phyloP scores from a whole-genome alignment of 2,113 vertebrate species.

The Etheostoma cragini region DNA sequence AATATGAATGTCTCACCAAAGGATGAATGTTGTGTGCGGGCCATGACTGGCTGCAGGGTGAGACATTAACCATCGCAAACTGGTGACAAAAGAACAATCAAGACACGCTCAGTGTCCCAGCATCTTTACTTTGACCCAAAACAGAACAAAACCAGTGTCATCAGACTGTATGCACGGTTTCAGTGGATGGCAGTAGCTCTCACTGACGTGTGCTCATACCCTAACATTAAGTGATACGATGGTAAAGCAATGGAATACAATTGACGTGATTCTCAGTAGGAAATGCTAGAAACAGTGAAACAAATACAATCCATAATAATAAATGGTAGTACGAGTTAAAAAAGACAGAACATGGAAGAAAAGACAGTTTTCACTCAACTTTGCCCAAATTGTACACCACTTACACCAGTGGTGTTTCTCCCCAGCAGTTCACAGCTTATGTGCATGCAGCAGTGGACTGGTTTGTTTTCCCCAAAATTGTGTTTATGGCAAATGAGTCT shows the following conservation, averaged over 20 bases:
- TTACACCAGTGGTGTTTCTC: too few relatives aligned
- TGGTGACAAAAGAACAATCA: neutral
- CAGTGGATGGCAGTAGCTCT: neutral
- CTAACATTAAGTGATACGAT: neutral
- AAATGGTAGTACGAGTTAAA: neutral
- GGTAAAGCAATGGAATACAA: neutral
- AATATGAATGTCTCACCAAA: neutral
- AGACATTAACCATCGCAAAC: slow-evolving; percentile 24
- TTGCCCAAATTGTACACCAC: neutral
- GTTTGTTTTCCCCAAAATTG: neutral
- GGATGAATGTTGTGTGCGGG: slow-evolving; percentile 20
- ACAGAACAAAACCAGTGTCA: slow-evolving; percentile 3
- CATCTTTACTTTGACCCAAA: neutral
- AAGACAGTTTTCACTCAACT: neutral
- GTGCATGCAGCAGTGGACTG: too few relatives aligned
- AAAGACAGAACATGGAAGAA: neutral
- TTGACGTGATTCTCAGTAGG: neutral
- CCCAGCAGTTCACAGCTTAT: too few relatives aligned
- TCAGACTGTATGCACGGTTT: neutral
- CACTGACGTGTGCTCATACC: neutral
- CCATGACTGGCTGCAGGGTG: neutral
- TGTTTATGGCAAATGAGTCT: too few relatives aligned
- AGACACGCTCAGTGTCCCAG: neutral
- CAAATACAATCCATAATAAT: neutral
- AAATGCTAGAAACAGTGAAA: neutral